Base-by-base conservation (phyloP, 2,888 invertebrate genomes). In the Galerucella nymphaeae region DNA sequence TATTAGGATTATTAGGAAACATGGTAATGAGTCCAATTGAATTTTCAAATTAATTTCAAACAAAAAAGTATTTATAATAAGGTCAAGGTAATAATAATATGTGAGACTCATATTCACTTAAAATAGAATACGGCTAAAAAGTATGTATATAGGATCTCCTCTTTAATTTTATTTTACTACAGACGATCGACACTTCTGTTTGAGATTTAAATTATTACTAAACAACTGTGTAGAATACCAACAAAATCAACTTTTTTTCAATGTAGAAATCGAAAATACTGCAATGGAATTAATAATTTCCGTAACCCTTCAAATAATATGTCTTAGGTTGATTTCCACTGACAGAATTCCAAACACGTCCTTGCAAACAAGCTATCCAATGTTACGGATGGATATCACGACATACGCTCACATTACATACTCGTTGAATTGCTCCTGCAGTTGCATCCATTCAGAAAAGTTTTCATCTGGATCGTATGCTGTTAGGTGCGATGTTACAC, bases 371-470 rank as follows among this genome's bases (percentile, higher is more conserved):
- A 45, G 45, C 45, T 45, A 45, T 11, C 11, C 11, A 45, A 13
- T 14, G 45, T 13, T 14, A 45, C 4, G 45, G 11, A 45, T 45
- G 45, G 45, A 45, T 45, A 5, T 45, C 45, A 45, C 42, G 45
- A 45, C 45, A 38, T 38, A 38, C 30, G 30, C 8, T 38, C 30
- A 38, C 30, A 45, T 45, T 45, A 45, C 45, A 45, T 45, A 45
- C 45, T 45, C 11, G 45, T 14, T 14, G 45, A 23, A 58, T 30
- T 58, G 30, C 30, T 30, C 58, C 58, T 58, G n/a, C 30, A 30
- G 30, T 30, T 58, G 58, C 30, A 58, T 58, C 58, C 30, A 58
- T 58, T 10, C 30, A 58, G 14, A 58, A 58, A 23, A 30, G 58
- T 58, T 58, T 23, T 23, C 58, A 58, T 58, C 30, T 58, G 30